A percentile compares a stretch with the other conserved stretches of the same genome.
These are phyloP conservation scores for Cyclophora punctaria DNA, from an alignment of 2,888 invertebrate species.

Conservation along the genomic window DNA sequence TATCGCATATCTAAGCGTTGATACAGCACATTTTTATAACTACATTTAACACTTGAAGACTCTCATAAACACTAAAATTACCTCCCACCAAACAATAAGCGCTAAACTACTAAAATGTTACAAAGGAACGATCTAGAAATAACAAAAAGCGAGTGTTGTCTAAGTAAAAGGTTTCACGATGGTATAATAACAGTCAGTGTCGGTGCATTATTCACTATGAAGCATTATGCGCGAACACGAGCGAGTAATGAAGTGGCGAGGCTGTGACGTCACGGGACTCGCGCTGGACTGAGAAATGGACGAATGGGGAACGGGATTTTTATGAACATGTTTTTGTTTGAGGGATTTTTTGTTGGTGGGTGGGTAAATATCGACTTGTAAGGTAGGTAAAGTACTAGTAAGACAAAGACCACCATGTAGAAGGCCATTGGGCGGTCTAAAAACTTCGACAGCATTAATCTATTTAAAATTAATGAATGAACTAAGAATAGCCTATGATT, in stretches of 20 bases:
- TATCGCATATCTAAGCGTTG: too few relatives aligned
- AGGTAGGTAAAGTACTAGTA: too few relatives aligned
- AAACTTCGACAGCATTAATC: too few relatives aligned
- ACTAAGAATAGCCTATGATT: too few relatives aligned
- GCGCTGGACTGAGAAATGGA: neutral
- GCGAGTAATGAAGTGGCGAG: slow-evolving; percentile 23
- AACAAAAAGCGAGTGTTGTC: neutral
- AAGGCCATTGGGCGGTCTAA: too few relatives aligned
- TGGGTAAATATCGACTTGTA: too few relatives aligned
- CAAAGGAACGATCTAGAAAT: slow-evolving; percentile 2
- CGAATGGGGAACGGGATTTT: slow-evolving; percentile 3
- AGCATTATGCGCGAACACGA: slow-evolving; percentile 27
- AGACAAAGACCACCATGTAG: too few relatives aligned
- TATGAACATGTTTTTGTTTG: slow-evolving; percentile 6
- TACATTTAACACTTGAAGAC: too few relatives aligned
- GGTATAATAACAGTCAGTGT: slow-evolving; percentile 8
- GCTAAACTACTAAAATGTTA: neutral
- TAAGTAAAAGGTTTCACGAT: slow-evolving; percentile 10
- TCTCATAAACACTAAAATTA: too few relatives aligned
- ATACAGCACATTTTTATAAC: too few relatives aligned
- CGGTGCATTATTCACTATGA: slow-evolving; percentile 17
- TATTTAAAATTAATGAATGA: too few relatives aligned
- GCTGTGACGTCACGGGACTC: slow-evolving; percentile 6
- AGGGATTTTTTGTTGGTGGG: neutral
- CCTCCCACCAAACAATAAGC: neutral